Base-by-base conservation (phyloP, 1,140 invertebrate species). In the Hypothenemus hampei region DNA sequence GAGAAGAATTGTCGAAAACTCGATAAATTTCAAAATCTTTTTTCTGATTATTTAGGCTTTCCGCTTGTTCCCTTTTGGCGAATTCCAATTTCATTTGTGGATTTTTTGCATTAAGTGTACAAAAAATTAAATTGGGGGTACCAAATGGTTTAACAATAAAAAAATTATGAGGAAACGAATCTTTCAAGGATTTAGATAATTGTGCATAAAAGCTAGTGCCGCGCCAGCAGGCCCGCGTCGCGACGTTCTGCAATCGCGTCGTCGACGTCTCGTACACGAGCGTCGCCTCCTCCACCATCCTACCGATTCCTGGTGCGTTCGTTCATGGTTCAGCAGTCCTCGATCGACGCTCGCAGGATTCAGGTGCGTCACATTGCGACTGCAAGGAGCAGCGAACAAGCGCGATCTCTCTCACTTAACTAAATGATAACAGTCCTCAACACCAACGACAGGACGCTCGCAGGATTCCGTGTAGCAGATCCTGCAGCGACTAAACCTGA, bases 221-320 rank as follows among this genome's bases (percentile, higher is more conserved):
- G 35, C 46, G 36, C 29, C 18, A 23, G 20, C 41, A 23, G n/a
- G 21, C 13, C n/a, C 41, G 41, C 41, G 41, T 31, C 26, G 26
- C 29, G n/a, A 39, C 47, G 47, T 49, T 36, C 41, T 52, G 39
- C 49, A 52, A 5, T 36, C 29, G 39, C 49, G 39, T 43, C 49
- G 49, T 29, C 49, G 49, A 52, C 49, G 49, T 43, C 49, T 41
- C 49, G 11, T 15, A 41, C 24, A 18, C 36, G 49, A 43, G 47
- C 33, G 47, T 52, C 39, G 31, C 8, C 31, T n/a, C 16, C 31
- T 7, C 15, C n/a, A 19, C 15, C 44, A 37, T 13, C 11, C 35
- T 37, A n/a, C 26, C n/a, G 26, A n/a, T 11, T 35, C 31, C 35
- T 19, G 21, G 24, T 21, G 35, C 48, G 36, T 40, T 52, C 40